phyloP scores from a whole-genome alignment of 2,113 vertebrate species.

The Procavia capensis region DNA sequence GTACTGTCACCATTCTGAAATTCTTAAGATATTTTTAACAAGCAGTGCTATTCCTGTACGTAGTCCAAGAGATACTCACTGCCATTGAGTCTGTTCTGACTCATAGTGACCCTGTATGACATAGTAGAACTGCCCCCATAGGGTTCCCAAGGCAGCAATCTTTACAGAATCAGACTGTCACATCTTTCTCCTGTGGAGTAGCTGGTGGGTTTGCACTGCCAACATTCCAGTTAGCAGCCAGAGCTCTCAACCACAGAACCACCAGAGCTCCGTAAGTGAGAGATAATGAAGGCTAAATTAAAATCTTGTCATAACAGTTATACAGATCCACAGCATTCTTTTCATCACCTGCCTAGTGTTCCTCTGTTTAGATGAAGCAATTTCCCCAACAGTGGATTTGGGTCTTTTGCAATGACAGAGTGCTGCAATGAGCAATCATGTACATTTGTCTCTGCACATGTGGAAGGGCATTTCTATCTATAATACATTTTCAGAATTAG shows the following conservation, averaged over 20 bases:
- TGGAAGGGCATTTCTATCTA: not conserved
- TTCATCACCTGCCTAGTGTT: not conserved
- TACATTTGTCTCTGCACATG: not conserved
- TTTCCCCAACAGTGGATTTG: not conserved
- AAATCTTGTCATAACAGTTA: not conserved
- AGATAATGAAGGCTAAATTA: not conserved
- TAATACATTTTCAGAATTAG: constrained; percentile 17
- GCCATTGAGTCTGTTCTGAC: not conserved
- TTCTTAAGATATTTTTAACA: not conserved
- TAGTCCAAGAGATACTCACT: not conserved
- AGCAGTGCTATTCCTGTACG: not conserved
- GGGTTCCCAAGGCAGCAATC: not conserved
- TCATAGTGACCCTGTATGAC: not conserved
- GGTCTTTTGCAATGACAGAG: constrained; percentile 13
- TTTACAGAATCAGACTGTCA: not conserved
- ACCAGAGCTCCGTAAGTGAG: not conserved
- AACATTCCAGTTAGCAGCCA: not conserved
- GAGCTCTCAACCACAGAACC: not conserved
- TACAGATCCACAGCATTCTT: not conserved
- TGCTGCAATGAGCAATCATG: not conserved
- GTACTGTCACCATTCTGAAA: not conserved
- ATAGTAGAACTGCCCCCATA: not conserved
- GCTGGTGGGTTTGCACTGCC: not conserved
- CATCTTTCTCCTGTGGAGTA: not conserved
- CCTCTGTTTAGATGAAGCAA: not conserved